Base-by-base conservation (phyloP, 1,140 invertebrate genomes). In the Elysia chlorotica region DNA sequence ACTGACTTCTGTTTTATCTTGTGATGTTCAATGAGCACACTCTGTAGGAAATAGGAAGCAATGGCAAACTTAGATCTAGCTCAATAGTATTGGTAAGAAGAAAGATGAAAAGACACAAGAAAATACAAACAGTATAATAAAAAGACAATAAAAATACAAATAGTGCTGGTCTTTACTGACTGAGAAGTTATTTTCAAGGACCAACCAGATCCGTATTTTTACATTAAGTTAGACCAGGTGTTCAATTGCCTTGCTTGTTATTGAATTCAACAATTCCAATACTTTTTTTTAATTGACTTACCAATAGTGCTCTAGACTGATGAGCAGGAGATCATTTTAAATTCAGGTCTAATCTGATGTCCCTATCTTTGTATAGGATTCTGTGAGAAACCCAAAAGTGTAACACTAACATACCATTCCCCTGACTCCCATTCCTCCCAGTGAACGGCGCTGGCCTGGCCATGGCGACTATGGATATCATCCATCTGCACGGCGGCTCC, bases 401-500 rank as follows among this genome's bases (percentile, higher is more conserved):
- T 48, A 14, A n/a, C 10, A 48, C 10, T 14, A 48, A 14, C 41
- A 48, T 10, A n/a, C n/a, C 10, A 14, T 48, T 14, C n/a, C 33
- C 4, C 19, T 31, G 31, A 17, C 28, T 25, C 25, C 17, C 10
- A 25, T 25, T 54, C 75, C 23, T 76, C 79, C 19, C 73, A 88
- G 90, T 90, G 28, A 90, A 90, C 81, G 89, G 89, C 70, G 89
- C 89, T 78, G 89, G 89, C 61, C 80, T 90, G 23, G 89, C 89
- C 21, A 90, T 90, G 90, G 89, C 89, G 23, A 90, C 89, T 2
- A 90, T 90, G 89, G 89, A 90, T 78, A 88, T 89, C 30, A 89
- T 90, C 70, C 88, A 90, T 72, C 78, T 87, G 6, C 80, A 88
- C 72, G 89, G 90, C 10, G 89, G 90, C 54, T 80, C 85, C 71